These are phyloP conservation scores for Apodemia mormo DNA, from an alignment of 2,888 invertebrate species.

Conservation along the genomic window DNA sequence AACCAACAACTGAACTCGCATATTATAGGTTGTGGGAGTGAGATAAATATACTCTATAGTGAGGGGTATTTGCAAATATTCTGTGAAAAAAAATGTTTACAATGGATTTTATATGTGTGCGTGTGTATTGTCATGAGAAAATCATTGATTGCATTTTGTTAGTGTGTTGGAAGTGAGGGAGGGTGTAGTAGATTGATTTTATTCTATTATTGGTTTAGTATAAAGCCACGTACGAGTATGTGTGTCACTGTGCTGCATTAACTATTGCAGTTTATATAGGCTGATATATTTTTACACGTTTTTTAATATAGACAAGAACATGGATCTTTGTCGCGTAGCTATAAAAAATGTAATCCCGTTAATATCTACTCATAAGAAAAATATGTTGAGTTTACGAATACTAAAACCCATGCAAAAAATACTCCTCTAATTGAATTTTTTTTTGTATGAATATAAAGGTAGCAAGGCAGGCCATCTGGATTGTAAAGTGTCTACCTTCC, in stretches of 20 bases:
- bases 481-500: too few species aligned
- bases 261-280: slow-evolving; percentile 58
- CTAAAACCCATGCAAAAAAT: too few species aligned
- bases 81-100: slow-evolving; percentile 67
- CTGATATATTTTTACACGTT: slow-evolving; percentile 35
- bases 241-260: slow-evolving; percentile 77
- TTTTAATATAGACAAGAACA: neutral
- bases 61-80: slow-evolving; percentile 73
- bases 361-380: too few species aligned
- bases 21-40: slow-evolving; percentile 44
- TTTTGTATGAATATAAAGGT: too few species aligned
- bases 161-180: slow-evolving; percentile 61
- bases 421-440: too few species aligned
- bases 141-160: slow-evolving; percentile 61
- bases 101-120: slow-evolving; percentile 59
- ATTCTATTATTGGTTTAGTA: slow-evolving; percentile 80
- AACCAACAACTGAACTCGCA: slow-evolving; percentile 41
- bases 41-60: slow-evolving; percentile 56
- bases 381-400: too few species aligned
- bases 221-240: slow-evolving; percentile 71
- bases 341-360: too few species aligned
- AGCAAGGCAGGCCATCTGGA: too few species aligned
- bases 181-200: slow-evolving; percentile 79
- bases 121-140: slow-evolving; percentile 55
- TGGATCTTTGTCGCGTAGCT: neutral